A percentile compares a stretch with the other conserved stretches of the same genome.
Conservation (phyloP, 53 echinoderm and acorn worm species). For the Holothuria scabra region DNA sequence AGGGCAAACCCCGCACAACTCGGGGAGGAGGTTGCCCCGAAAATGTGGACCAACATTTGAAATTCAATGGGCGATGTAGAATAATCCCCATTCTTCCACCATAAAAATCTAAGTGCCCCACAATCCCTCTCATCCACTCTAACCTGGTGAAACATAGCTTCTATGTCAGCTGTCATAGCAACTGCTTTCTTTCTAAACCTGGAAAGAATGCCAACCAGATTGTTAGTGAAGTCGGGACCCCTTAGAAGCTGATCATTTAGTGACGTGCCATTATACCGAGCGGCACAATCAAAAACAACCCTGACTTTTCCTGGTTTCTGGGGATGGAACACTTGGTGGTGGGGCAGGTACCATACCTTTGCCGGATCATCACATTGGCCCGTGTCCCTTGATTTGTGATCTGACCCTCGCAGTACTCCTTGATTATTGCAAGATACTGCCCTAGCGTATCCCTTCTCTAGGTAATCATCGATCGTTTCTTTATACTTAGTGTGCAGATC, state of each 20-base stretch:
- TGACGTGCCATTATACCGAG: conserved; percentile 28
- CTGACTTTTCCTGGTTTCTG: conserved; percentile 43
- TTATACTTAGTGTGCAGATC: background rate
- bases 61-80: conserved; percentile 18
- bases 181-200: no score
- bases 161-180: conserved; percentile 66
- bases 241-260: no score
- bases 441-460: conserved; percentile 44
- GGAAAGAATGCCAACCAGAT: no score
- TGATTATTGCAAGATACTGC: conserved; percentile 39
- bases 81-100: conserved; percentile 58
- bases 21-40: conserved; percentile 69
- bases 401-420: no score
- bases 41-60: conserved; percentile 59
- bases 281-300: conserved; percentile 63
- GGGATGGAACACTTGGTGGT: no score
- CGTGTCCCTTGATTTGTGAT: no score
- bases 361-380: no score
- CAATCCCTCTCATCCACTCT: conserved; percentile 60
- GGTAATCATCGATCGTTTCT: conserved; percentile 5
- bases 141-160: conserved; percentile 78
- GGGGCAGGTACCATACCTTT: no score
- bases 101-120: conserved; percentile 59
- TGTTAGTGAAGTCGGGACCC: no score
- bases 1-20: conserved; percentile 58